Conservation (phyloP, 2,888 invertebrate genomes). For the Lamellibrachia satsuma region DNA sequence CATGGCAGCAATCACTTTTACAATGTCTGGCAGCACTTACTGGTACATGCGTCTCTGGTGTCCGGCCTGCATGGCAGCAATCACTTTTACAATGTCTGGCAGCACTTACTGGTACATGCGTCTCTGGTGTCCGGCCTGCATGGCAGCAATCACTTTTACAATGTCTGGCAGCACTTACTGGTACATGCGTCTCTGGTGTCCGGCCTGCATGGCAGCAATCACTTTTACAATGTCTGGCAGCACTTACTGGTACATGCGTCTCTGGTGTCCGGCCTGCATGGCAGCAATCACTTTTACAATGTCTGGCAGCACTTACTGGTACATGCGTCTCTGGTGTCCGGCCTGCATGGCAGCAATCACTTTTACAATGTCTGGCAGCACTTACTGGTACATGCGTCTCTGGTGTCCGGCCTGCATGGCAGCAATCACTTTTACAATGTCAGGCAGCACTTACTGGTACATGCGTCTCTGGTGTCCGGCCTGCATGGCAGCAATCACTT, state of each 20-base stretch:
- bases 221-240: not conserved
- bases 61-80: too few species aligned
- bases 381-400: constrained; percentile 82
- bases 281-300: too few species aligned
- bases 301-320: constrained; percentile 73
- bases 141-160: too few species aligned
- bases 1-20: too few species aligned
- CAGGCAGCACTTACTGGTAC: constrained; percentile 76
- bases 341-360: too few species aligned
- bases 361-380: constrained; percentile 42
- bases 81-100: too few species aligned
- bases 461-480: constrained; percentile 69
- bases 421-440: too few species aligned
- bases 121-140: constrained; percentile 30
- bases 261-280: constrained; percentile 20
- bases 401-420: too few species aligned
- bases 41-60: constrained; percentile 76
- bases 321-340: constrained; percentile 73
- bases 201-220: too few species aligned
- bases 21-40: constrained; percentile 69
- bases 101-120: constrained; percentile 83
- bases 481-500: too few species aligned
- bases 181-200: constrained; percentile 74
- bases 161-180: constrained; percentile 71
- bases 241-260: constrained; percentile 83